Evolutionary conservation across 53 echinoderm and acorn worm species (phyloP).

Genomic region (Temnopleurus reevesii): DNA sequence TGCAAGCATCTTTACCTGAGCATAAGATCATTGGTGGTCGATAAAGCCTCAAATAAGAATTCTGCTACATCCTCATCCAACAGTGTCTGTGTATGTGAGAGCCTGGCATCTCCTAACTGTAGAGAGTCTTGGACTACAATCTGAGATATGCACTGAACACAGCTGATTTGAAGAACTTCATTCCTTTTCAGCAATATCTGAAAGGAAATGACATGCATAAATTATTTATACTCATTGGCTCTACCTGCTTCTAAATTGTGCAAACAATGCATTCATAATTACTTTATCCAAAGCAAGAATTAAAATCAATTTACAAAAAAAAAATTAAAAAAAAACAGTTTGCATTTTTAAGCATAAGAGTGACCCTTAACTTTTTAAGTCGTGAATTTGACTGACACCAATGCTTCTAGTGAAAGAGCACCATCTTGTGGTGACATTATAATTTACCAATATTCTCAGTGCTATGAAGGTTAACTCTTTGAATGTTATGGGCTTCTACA

Average conservation of each 20-base stretch:
- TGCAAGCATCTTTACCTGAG: slow-evolving; percentile 86
- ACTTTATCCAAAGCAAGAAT: no score
- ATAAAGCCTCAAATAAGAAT: slow-evolving; percentile 87
- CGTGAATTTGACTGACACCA: not conserved
- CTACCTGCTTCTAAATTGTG: no score
- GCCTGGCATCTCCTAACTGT: not conserved
- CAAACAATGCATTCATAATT: no score
- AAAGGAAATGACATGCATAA: not conserved
- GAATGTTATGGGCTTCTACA: no score
- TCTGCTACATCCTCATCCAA: slow-evolving; percentile 89
- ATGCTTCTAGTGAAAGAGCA: not conserved
- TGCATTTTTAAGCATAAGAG: no score
- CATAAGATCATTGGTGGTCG: slow-evolving; percentile 80
- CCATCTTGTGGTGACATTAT: slow-evolving; percentile 29
- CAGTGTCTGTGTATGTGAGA: slow-evolving; percentile 64
- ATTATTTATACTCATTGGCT: no score
- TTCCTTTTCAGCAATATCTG: slow-evolving; percentile 76
- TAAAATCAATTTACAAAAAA: no score
- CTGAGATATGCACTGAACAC: slow-evolving; percentile 75
- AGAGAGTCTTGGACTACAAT: slow-evolving; percentile 57
- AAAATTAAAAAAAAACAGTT: no score
- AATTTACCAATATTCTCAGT: no score
- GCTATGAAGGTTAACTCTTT: no score
- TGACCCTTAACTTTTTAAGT: no score
- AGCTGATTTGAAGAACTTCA: slow-evolving; percentile 65